Conservation (phyloP, 35 echinoderm and acorn worm species). For the Heliocidaris erythrogramma region DNA sequence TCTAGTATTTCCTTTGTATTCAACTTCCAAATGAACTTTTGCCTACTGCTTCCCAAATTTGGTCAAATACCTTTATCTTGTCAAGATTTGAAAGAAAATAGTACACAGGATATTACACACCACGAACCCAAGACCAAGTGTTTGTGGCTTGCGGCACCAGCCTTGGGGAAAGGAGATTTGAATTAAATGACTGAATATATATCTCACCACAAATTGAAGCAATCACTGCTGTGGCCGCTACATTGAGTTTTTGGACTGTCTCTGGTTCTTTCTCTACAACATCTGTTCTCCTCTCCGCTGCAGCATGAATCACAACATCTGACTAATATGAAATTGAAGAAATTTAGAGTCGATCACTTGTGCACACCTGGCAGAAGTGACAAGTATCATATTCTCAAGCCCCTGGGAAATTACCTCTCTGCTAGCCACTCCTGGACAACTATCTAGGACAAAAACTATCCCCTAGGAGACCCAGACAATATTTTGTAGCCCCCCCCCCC, state of each 20-base stretch:
- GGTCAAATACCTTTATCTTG: no score
- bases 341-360: not conserved
- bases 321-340: slow-evolving; percentile 27
- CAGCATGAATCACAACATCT: slow-evolving; percentile 66
- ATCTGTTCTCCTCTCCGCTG: slow-evolving; percentile 72
- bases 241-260: slow-evolving; percentile 62
- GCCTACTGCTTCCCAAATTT: no score
- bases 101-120: not conserved
- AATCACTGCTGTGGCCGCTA: slow-evolving; percentile 60
- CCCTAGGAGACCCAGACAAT: no score
- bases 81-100: not conserved
- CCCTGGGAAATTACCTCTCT: no score
- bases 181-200: not conserved
- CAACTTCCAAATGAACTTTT: no score
- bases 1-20: no score
- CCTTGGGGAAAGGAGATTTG: not conserved
- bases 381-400: no score
- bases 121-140: not conserved
- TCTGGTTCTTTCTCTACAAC: slow-evolving; percentile 68
- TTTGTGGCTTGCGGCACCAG: not conserved
- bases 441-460: no score
- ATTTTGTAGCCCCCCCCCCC: no score
- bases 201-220: slow-evolving; percentile 65
- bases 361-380: no score
- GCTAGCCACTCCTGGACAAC: no score